A percentile compares a stretch with the other conserved stretches of the same genome.
Conservation (phyloP, 1,140 invertebrate species). For the Aphelenchoides fujianensis region DNA sequence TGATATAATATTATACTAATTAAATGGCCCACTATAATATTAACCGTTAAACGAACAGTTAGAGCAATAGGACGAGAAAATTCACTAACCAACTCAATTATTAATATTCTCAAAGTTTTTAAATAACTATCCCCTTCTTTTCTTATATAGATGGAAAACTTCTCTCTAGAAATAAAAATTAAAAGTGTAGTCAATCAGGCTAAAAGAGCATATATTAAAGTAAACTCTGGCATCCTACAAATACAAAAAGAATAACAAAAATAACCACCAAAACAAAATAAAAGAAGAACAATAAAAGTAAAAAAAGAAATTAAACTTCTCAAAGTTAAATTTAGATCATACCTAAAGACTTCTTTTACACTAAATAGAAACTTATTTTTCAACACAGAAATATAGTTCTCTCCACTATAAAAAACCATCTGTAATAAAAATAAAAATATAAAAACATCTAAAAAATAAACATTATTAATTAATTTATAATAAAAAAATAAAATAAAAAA, state of each 20-base stretch:
- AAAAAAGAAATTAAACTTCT: constrained; percentile 25
- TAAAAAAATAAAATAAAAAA: constrained; percentile 35
- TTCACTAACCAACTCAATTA: constrained; percentile 22
- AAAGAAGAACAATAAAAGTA: constrained; percentile 23
- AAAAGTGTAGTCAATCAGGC: constrained; percentile 17
- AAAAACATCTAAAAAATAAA: too few relatives aligned
- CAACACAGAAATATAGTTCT: background rate
- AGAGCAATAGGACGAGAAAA: constrained; percentile 24
- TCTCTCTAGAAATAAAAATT: constrained; percentile 19
- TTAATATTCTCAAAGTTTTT: constrained; percentile 18
- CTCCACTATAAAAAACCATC: constrained; percentile 15
- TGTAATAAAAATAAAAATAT: too few relatives aligned
- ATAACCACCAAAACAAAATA: constrained; percentile 22
- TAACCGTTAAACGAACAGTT: constrained; percentile 25
- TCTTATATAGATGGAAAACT: constrained; percentile 23
- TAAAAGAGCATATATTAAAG: constrained; percentile 15
- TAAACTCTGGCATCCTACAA: constrained; percentile 23
- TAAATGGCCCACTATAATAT: constrained; percentile 21
- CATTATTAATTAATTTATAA: constrained; percentile 27
- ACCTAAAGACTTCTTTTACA: constrained; percentile 22
- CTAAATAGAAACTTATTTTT: constrained; percentile 9
- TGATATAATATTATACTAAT: constrained; percentile 16
- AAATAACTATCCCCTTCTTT: constrained; percentile 18
- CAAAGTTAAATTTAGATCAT: constrained; percentile 12
- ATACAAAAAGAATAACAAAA: constrained; percentile 23